These are phyloP conservation scores for Siniperca undulata DNA, from an alignment of 2,797 vertebrate species.

Conservation along the genomic window DNA sequence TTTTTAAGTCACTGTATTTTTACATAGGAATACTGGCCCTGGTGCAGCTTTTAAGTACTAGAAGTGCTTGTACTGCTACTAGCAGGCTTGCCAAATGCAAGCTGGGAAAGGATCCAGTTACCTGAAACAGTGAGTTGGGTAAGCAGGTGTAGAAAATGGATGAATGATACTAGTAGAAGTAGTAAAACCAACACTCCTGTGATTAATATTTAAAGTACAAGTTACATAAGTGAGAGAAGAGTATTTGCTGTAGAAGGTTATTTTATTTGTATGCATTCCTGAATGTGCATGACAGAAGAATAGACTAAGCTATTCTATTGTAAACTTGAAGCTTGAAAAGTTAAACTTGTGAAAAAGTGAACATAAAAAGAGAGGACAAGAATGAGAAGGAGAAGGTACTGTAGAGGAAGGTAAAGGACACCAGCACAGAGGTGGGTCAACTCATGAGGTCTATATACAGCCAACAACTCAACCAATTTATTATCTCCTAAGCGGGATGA, in stretches of 20 bases:
- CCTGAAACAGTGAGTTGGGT: slow-evolving; percentile 28
- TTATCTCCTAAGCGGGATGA: slow-evolving; percentile 76
- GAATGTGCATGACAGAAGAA: not conserved
- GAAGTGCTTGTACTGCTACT: not conserved
- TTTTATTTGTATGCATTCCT: slow-evolving; percentile 8
- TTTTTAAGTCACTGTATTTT: not conserved
- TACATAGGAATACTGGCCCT: slow-evolving; percentile 5
- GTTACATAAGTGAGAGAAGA: not conserved
- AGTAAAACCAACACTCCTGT: not conserved
- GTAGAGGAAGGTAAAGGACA: not conserved
- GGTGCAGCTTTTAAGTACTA: slow-evolving; percentile 27
- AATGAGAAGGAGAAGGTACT: not conserved
- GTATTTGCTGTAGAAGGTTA: not conserved
- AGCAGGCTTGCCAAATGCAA: slow-evolving; percentile 30
- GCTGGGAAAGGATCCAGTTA: slow-evolving; percentile 35
- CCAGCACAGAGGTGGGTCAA: slow-evolving; percentile 46
- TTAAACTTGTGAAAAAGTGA: not conserved
- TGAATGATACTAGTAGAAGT: slow-evolving; percentile 10
- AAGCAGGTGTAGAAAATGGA: slow-evolving; percentile 2
- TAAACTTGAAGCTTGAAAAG: not conserved
- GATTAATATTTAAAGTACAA: not conserved
- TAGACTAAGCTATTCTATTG: not conserved
- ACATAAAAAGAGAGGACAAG: not conserved
- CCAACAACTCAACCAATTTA: slow-evolving; percentile 71
- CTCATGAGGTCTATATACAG: slow-evolving; percentile 61